phyloP scores from a whole-genome alignment of 2,113 vertebrate species.

The Gymnarchus niloticus region DNA sequence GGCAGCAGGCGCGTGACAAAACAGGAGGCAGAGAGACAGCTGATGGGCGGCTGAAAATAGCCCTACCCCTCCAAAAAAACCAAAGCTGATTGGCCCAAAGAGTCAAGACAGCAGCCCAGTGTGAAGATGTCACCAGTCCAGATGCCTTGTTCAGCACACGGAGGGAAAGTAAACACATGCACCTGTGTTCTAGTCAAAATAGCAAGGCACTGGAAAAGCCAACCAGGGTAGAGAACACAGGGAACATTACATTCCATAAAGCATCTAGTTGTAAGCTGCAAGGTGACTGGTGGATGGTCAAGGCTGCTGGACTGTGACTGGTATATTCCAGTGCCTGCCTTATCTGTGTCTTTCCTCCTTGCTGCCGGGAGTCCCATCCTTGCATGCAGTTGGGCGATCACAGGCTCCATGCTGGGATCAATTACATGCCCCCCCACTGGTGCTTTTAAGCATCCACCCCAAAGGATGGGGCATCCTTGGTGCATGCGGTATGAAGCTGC shows the following conservation, averaged over 20 bases:
- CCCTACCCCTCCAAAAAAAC: slow-evolving; percentile 19
- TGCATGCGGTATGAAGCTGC: neutral
- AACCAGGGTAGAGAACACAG: no score
- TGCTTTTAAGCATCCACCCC: neutral
- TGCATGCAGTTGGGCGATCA: neutral
- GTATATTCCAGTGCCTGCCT: neutral
- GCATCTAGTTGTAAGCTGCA: neutral
- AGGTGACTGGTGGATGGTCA: neutral
- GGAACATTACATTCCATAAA: neutral
- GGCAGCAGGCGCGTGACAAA: slow-evolving; percentile 24
- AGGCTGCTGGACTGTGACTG: neutral
- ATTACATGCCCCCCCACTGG: neutral
- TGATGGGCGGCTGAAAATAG: slow-evolving; percentile 24
- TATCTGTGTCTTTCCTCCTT: neutral
- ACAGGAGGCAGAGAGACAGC: neutral
- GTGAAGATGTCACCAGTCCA: neutral
- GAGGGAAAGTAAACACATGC: neutral
- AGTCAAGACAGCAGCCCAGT: neutral
- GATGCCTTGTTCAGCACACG: neutral
- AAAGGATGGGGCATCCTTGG: neutral
- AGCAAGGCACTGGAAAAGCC: neutral
- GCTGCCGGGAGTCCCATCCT: neutral
- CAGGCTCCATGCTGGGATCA: neutral
- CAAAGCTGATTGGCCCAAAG: neutral
- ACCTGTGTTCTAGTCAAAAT: neutral